Evolutionary conservation across 2,113 vertebrate species (phyloP).

Genomic region (Ophthalmolycus amberensis): DNA sequence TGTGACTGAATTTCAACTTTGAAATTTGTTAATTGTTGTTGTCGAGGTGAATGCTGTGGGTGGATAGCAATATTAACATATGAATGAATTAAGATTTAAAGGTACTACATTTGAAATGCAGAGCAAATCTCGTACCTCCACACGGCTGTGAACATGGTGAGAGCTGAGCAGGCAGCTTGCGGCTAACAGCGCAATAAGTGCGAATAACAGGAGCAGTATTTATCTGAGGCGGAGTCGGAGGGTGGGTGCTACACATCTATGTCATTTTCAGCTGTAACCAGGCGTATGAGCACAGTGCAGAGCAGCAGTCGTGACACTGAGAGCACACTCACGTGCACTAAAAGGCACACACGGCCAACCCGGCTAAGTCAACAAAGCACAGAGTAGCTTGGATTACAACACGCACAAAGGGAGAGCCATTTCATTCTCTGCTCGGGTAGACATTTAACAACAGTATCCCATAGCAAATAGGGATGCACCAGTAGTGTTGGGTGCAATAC

Average conservation of each 20-base stretch:
- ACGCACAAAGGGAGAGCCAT: not conserved
- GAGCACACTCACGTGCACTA: not conserved
- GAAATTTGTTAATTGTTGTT: slow-evolving; percentile 2
- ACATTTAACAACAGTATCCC: too few relatives aligned
- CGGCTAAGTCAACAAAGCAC: not conserved
- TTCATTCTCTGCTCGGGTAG: not conserved
- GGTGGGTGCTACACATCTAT: not conserved
- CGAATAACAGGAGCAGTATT: not conserved
- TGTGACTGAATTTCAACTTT: not conserved
- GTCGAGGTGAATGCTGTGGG: not conserved
- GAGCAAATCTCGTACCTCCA: not conserved
- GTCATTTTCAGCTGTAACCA: not conserved
- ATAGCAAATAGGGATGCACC: too few relatives aligned
- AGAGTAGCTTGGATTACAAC: not conserved
- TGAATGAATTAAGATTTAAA: not conserved
- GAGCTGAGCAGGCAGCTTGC: not conserved
- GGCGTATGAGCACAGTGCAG: not conserved
- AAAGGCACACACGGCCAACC: not conserved
- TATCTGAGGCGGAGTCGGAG: not conserved
- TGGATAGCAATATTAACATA: not conserved
- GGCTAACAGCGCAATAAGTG: not conserved
- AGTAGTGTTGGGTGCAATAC: too few relatives aligned
- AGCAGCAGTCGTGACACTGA: not conserved
- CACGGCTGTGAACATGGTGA: not conserved
- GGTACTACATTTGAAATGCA: not conserved